phyloP scores from a whole-genome alignment of 2,113 vertebrate genomes.

The Gallinago undulata region DNA sequence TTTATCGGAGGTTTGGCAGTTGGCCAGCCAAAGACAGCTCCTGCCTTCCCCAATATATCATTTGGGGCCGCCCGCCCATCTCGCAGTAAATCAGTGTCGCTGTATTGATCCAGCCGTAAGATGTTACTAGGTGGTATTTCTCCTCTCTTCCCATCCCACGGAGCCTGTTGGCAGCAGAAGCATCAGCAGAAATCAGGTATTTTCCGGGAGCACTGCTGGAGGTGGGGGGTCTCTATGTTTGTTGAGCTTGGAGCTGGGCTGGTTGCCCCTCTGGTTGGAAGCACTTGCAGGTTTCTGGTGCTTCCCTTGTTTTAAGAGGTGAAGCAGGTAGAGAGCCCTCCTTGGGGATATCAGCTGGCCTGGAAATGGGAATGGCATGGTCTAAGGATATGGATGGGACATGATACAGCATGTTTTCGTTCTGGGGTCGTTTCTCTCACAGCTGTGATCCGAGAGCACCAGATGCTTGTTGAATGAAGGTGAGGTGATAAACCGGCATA shows the following conservation, averaged over 20 bases:
- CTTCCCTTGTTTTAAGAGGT: not conserved
- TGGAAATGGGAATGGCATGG: not conserved
- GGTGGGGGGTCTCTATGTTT: rapidly evolving
- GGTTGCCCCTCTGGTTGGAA: not conserved
- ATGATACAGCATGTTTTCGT: not conserved
- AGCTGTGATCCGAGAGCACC: not conserved
- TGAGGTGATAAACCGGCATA: not conserved
- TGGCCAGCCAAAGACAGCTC: not conserved
- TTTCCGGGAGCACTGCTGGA: not conserved
- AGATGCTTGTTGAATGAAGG: not conserved
- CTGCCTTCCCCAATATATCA: not conserved
- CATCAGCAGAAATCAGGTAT: not conserved
- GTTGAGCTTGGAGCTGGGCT: not conserved
- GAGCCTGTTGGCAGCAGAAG: not conserved
- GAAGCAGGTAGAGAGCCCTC: not conserved
- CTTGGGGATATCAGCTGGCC: not conserved
- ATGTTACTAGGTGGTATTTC: not conserved
- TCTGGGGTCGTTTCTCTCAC: not conserved
- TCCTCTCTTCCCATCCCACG: not conserved
- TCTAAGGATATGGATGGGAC: rapidly evolving
- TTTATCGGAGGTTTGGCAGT: not conserved
- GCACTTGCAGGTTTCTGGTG: not conserved
- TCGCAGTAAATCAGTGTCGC: not conserved
- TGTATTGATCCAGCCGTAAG: not conserved
- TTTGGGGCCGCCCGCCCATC: not conserved